Evolutionary conservation across 2,888 invertebrate genomes (phyloP), one percentile per base, ranked within the genome.

Genomic region (Petrophora chlorosata): DNA sequence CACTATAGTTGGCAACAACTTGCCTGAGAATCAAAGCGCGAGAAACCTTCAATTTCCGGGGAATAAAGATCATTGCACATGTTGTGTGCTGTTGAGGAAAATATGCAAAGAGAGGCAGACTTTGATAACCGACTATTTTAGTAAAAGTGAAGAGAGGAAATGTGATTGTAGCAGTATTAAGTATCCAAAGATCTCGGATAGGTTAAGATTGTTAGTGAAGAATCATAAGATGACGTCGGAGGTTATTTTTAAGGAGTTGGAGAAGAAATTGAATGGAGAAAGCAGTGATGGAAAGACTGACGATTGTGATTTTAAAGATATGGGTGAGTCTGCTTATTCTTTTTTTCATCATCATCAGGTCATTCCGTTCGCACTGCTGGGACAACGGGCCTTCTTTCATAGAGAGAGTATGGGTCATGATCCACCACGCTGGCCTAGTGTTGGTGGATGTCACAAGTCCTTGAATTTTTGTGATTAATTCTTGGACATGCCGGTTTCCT

Each of bases 81-180:
- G 89, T 44, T 90, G 90, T 55, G 7, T 68, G 0, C 19, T 78
- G 4, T 25, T 88, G 1, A 76, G 71, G 41, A 79, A 61, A 19
- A 79, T 85, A 19, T 66, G 66, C 4, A 83, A 72, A 45, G 8
- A 45, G 1, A 67, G 62, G 47, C 87, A 85, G 25, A 72, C 70
- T 0, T 19, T 52, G 0, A 85, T 90, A 10, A 80, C 76, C 0
- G 87, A 89, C 25, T 90, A 68, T 57, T 85, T 88, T 39, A 38
- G 17, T 7, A 47, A 36, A 26, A 10, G n/a, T 14, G n/a, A 1
- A 23, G 10, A 7, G 13, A 45, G 12, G 53, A 40, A 40, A 5
- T 88, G 88, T 55, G 68, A 69, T 9, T 89, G 89, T 55, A 76
- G 53, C 13, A 54, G 61, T 14, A 63, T 68, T 7, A 70, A 59